Percentiles rank a stretch among this genome's conserved stretches.
phyloP scores from a whole-genome alignment of 2,888 invertebrate genomes.

The Eulithis prunata region DNA sequence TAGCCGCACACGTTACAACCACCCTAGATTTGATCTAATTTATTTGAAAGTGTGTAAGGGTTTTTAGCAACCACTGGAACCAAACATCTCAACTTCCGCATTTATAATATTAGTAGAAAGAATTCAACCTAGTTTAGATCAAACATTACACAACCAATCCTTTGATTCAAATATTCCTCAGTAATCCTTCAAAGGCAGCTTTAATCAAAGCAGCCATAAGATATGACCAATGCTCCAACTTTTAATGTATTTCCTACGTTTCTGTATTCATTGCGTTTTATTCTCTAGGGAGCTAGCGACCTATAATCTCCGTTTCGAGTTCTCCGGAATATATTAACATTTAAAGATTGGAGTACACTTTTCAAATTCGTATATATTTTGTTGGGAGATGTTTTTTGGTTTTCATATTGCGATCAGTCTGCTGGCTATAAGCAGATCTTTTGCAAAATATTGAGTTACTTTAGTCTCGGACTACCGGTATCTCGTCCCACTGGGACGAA shows the following conservation, averaged over 20 bases:
- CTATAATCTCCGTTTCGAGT: conserved; percentile 18
- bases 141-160: neutral
- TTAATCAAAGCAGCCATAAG: conserved; percentile 21
- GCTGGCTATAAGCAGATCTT: too few relatives aligned
- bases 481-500: too few relatives aligned
- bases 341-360: neutral
- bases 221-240: conserved; percentile 13
- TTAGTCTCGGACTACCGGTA: too few relatives aligned
- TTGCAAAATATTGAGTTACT: too few relatives aligned
- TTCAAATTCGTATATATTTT: neutral
- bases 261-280: conserved; percentile 26
- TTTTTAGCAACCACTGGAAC: too few relatives aligned
- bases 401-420: too few relatives aligned
- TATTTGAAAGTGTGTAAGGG: too few relatives aligned
- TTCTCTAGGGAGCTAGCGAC: conserved; percentile 19
- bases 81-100: too few relatives aligned
- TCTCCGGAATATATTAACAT: conserved; percentile 16
- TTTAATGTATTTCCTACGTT: conserved; percentile 23
- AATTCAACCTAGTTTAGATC: too few relatives aligned
- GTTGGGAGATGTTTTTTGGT: neutral
- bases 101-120: too few relatives aligned
- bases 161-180: neutral
- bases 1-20: too few relatives aligned
- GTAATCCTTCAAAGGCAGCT: conserved; percentile 8
- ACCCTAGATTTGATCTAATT: too few relatives aligned